Conservation (phyloP, 2,797 vertebrate species). For the Vespertilio murinus region DNA sequence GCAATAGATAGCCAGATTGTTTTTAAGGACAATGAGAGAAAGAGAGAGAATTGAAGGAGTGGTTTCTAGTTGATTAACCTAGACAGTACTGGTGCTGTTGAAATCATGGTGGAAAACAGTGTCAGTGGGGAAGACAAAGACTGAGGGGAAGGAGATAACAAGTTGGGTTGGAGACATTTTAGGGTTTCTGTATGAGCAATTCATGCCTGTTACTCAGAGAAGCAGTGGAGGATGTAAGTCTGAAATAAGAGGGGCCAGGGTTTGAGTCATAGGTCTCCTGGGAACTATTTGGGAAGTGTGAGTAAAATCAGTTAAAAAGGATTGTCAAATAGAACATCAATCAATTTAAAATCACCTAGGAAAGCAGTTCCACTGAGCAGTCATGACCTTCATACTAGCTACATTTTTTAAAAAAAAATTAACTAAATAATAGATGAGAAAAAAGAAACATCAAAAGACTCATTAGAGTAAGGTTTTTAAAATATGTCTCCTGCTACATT, state of each 20-base stretch:
- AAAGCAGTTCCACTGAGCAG: conserved; percentile 13
- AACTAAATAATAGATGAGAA: conserved; percentile 27
- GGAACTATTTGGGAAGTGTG: not conserved
- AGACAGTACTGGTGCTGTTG: not conserved
- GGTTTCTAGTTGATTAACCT: not conserved
- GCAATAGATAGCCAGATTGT: not conserved
- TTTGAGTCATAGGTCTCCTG: conserved; percentile 33
- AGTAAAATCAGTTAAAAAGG: conserved; percentile 60
- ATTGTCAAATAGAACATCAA: not conserved
- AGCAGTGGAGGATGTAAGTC: not conserved
- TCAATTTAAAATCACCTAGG: conserved; percentile 36
- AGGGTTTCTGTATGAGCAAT: not conserved
- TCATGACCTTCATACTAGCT: not conserved
- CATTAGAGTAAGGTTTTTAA: not conserved
- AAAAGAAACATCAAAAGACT: not conserved
- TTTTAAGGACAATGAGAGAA: not conserved
- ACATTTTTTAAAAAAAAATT: not conserved
- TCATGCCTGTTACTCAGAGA: not conserved
- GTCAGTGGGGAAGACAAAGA: not conserved
- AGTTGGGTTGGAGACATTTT: not conserved
- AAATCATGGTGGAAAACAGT: not conserved
- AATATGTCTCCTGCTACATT: not conserved
- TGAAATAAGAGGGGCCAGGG: conserved; percentile 18
- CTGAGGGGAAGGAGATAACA: not conserved
- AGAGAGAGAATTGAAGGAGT: not conserved